Percentiles rank a stretch among this genome's conserved stretches.
Evolutionary conservation across 2,888 invertebrate genomes (phyloP).

Genomic region (Phengaris alcon): DNA sequence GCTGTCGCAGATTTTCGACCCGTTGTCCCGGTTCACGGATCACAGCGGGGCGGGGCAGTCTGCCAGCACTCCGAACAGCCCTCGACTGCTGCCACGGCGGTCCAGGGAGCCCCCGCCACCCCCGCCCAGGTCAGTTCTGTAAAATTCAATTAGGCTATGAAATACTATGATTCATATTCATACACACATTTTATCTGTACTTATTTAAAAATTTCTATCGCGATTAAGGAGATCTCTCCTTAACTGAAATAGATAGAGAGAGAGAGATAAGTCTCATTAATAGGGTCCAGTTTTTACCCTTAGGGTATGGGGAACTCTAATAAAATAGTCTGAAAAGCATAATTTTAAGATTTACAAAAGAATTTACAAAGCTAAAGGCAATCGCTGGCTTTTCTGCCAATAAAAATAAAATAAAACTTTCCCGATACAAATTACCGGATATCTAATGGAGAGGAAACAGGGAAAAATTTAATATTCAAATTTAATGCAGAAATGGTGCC

Average conservation of each 20-base stretch:
- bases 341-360: neutral
- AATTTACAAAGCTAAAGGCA: neutral
- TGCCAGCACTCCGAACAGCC: constrained; percentile 85
- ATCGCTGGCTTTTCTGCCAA: neutral
- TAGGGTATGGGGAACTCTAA: too few relatives aligned
- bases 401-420: neutral
- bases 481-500: neutral
- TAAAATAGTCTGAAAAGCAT: neutral
- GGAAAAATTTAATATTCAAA: constrained; percentile 25
- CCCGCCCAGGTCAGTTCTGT: constrained; percentile 65
- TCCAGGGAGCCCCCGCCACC: constrained; percentile 71
- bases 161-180: too few relatives aligned
- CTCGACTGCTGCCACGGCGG: constrained; percentile 82
- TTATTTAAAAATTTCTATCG: too few relatives aligned
- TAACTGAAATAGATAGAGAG: too few relatives aligned
- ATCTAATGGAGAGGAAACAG: constrained; percentile 1
- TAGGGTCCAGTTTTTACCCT: too few relatives aligned
- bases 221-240: too few relatives aligned
- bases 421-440: constrained; percentile 20
- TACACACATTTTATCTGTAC: too few relatives aligned
- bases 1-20: constrained; percentile 90
- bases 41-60: constrained; percentile 78
- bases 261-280: too few relatives aligned
- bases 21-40: constrained; percentile 86
- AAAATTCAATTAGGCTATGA: too few relatives aligned